phyloP scores from a whole-genome alignment of 2,797 vertebrate species.

The Arrhamphus sclerolepis region DNA sequence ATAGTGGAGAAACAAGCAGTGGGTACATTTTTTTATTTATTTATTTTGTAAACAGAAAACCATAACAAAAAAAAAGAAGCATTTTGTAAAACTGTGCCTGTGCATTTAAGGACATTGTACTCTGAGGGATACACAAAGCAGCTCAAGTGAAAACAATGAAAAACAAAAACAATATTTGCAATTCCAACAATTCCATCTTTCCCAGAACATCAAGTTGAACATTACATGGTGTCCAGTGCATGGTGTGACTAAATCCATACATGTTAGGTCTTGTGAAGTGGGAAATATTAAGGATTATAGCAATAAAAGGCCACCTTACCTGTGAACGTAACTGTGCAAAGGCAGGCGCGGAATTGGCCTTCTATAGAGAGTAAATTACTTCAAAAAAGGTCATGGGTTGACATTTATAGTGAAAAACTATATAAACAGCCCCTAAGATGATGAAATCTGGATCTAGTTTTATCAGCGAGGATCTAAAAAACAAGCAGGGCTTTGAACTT shows the following conservation, averaged over 20 bases:
- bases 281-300: conserved; percentile 31
- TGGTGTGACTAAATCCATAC: no score
- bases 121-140: no score
- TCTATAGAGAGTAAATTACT: conserved; percentile 73
- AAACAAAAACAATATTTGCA: background rate
- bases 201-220: background rate
- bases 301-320: conserved; percentile 40
- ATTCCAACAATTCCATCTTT: background rate
- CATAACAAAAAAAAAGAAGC: no score
- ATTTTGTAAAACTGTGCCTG: no score
- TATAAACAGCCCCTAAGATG: conserved; percentile 59
- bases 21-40: no score
- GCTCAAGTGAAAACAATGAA: background rate
- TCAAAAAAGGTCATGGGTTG: conserved; percentile 81
- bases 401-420: conserved; percentile 80
- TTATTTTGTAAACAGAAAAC: no score
- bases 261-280: conserved; percentile 10
- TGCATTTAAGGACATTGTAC: no score
- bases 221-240: background rate
- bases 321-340: conserved; percentile 46
- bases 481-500: conserved; percentile 54
- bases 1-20: no score
- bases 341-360: conserved; percentile 43
- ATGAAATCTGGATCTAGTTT: conserved; percentile 55
- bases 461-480: conserved; percentile 54